Percentiles rank a stretch among this genome's conserved stretches.
Conservation (phyloP, 2,888 invertebrate genomes). For the Iselma pallidipennis region DNA sequence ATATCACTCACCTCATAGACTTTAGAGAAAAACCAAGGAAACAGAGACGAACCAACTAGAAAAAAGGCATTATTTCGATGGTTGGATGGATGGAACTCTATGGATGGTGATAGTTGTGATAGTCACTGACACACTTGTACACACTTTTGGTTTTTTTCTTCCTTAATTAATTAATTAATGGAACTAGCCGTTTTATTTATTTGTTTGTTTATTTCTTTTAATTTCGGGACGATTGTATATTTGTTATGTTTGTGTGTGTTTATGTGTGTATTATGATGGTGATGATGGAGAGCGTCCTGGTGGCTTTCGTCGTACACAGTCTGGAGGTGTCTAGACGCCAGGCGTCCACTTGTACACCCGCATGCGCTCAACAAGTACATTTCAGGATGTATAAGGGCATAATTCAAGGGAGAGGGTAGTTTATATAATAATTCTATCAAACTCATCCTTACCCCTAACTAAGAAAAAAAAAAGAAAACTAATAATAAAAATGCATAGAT, state of each 20-base stretch:
- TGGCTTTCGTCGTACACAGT: conserved; percentile 24
- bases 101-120: background rate
- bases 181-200: conserved; percentile 11
- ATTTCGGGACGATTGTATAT: conserved; percentile 22
- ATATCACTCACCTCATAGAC: background rate
- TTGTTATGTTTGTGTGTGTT: conserved; percentile 30
- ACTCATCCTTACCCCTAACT: background rate
- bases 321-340: conserved; percentile 36
- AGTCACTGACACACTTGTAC: conserved; percentile 6
- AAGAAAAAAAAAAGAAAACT: background rate
- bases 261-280: conserved; percentile 21
- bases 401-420: too few species aligned
- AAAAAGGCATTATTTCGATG: background rate
- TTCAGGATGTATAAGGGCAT: background rate
- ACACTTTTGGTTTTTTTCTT: conserved; percentile 8
- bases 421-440: background rate
- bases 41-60: background rate
- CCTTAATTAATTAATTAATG: conserved; percentile 16
- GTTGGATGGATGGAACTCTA: background rate
- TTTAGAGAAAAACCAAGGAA: background rate
- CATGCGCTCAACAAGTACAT: conserved; percentile 31
- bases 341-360: conserved; percentile 27
- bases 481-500: too few species aligned
- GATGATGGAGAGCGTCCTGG: conserved; percentile 27
- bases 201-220: background rate